Conservation (phyloP, 1,140 invertebrate genomes). For the Diploscapter pachys region DNA sequence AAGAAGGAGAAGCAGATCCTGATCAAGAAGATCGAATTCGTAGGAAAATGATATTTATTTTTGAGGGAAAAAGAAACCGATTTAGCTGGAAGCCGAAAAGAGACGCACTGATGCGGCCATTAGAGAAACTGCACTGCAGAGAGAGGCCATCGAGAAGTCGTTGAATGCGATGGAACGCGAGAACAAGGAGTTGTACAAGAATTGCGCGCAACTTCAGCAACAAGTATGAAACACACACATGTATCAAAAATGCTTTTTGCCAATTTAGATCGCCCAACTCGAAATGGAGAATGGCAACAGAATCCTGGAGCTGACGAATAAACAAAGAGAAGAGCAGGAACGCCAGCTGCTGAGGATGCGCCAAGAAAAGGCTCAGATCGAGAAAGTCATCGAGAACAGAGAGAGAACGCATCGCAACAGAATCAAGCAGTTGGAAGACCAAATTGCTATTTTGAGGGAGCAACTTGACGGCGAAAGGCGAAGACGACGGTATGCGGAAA, state of each 20-base stretch:
- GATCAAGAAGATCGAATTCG: conserved; percentile 58
- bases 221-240: conserved; percentile 20
- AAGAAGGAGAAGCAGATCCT: conserved; percentile 50
- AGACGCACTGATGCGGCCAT: conserved; percentile 57
- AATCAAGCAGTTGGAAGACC: conserved; percentile 54
- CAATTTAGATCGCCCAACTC: conserved; percentile 48
- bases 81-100: conserved; percentile 54
- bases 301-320: conserved; percentile 55
- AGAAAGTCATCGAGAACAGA: conserved; percentile 55
- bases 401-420: conserved; percentile 49
- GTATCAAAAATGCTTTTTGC: not conserved
- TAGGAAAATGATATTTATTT: conserved; percentile 15
- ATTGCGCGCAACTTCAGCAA: conserved; percentile 58
- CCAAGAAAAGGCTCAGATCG: conserved; percentile 53
- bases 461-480: conserved; percentile 53
- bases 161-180: conserved; percentile 59
- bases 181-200: conserved; percentile 58
- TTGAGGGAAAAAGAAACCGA: conserved; percentile 9
- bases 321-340: conserved; percentile 57
- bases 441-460: conserved; percentile 49
- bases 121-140: conserved; percentile 56
- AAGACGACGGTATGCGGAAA: conserved; percentile 31
- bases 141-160: conserved; percentile 58
- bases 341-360: conserved; percentile 49
- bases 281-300: conserved; percentile 59